Evolutionary conservation across 1,140 invertebrate genomes (phyloP).

Genomic region (Muscidifurax raptorellus): DNA sequence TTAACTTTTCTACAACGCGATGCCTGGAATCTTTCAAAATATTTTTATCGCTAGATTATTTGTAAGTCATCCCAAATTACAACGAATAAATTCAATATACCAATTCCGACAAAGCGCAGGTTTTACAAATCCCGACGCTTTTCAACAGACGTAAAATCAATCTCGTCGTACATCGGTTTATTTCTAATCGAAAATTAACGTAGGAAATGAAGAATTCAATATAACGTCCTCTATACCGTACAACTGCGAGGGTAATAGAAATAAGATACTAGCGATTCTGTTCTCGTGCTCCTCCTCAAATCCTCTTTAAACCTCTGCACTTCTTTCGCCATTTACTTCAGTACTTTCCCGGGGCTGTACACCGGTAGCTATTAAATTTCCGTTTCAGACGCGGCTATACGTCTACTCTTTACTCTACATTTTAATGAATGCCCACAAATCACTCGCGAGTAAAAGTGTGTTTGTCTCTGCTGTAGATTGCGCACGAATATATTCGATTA

Average conservation of each 20-base stretch:
- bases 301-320: slow-evolving; percentile 21
- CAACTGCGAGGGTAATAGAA: neutral
- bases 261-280: slow-evolving; percentile 8
- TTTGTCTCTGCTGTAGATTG: too few relatives aligned
- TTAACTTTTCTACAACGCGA: too few relatives aligned
- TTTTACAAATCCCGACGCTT: too few relatives aligned
- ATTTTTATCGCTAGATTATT: too few relatives aligned
- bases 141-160: neutral
- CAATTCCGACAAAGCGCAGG: too few relatives aligned
- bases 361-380: slow-evolving; percentile 12
- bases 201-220: neutral
- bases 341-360: neutral
- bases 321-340: neutral
- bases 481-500: too few relatives aligned
- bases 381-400: neutral
- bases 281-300: slow-evolving; percentile 4
- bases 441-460: too few relatives aligned
- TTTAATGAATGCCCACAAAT: neutral
- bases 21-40: too few relatives aligned
- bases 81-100: too few relatives aligned
- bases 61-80: too few relatives aligned
- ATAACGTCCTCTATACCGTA: neutral
- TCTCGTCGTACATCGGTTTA: neutral
- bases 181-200: neutral
- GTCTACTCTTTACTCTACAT: neutral